These are phyloP conservation scores for Araneus ventricosus DNA, from an alignment of 1,140 invertebrate species.

Conservation along the genomic window DNA sequence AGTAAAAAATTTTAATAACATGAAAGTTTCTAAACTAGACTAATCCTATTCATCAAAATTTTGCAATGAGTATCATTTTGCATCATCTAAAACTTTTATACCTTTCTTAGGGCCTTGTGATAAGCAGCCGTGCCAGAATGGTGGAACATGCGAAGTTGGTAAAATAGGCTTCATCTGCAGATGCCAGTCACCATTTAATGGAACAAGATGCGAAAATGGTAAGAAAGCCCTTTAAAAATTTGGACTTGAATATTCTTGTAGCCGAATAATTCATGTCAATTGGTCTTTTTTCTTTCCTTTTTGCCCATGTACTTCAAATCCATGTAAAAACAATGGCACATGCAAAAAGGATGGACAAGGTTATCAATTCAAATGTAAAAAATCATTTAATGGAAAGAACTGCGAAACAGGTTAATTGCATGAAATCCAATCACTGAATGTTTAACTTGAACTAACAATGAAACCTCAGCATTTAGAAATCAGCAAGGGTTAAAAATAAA, in stretches of 20 bases:
- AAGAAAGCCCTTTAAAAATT: background rate
- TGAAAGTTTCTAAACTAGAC: too few species aligned
- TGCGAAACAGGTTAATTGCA: background rate
- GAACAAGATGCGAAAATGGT: background rate
- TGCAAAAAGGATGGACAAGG: background rate
- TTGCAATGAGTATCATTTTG: background rate
- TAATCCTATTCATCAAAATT: background rate
- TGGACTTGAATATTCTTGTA: background rate
- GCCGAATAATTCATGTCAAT: background rate
- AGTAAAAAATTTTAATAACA: background rate
- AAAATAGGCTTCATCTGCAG: background rate
- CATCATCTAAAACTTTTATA: background rate
- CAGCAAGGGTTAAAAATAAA: background rate
- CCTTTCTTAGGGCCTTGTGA: background rate
- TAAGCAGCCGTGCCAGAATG: conserved; percentile 10
- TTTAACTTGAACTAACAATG: background rate
- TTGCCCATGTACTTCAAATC: background rate
- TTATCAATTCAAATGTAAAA: background rate
- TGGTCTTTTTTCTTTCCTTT: background rate
- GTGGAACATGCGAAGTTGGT: conserved; percentile 18
- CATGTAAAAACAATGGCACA: background rate
- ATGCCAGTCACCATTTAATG: background rate
- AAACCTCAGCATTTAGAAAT: background rate
- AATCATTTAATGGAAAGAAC: background rate
- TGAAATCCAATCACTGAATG: background rate